Base-by-base conservation (phyloP, 2,888 invertebrate species). In the Kuschelorhynchus macadamiae region DNA sequence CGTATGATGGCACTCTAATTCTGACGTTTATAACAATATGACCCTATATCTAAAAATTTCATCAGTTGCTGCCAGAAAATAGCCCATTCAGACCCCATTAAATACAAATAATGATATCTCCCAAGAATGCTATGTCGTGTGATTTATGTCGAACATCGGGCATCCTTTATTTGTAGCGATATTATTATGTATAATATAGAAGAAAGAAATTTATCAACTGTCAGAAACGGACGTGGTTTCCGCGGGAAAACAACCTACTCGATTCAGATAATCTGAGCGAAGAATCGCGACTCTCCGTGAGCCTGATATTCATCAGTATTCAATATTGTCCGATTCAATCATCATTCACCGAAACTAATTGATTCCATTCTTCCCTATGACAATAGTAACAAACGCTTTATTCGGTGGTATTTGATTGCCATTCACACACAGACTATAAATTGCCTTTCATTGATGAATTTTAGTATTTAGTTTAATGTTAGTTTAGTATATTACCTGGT, bases 271-370 rank as follows among this genome's bases (percentile, higher is more conserved):
- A 78, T 77, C 78, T 77, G 53, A 70, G 56, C 41, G 72, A 68
- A 72, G 76, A 78, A 78, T 78, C 78, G 78, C 75, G 74, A 74
- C 73, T 72, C 76, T 69, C 75, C 76, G 73, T 75, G 77, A 75
- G 72, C 66, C 75, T 62, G 81, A 81, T 81, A 80, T 71, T 47
- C 76, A 81, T 81, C 79, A 75, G 77, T 75, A 79, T 79, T 80
- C 77, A 78, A 79, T 78, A 77, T 74, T 71, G 73, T 67, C 71
- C 72, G 74, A 75, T 74, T 76, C 77, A 75, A 77, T 78, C 78
- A 81, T 79, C 79, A 79, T 78, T 81, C 78, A 79, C 78, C 74
- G 67, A 73, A 74, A 80, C 77, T 80, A 80, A 81, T 81, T 77
- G 80, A 80, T 80, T 80, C 76, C 72, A 77, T 77, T 78, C 77